Base-by-base conservation (phyloP, 1,140 invertebrate genomes). In the Aradophagus sp. region DNA sequence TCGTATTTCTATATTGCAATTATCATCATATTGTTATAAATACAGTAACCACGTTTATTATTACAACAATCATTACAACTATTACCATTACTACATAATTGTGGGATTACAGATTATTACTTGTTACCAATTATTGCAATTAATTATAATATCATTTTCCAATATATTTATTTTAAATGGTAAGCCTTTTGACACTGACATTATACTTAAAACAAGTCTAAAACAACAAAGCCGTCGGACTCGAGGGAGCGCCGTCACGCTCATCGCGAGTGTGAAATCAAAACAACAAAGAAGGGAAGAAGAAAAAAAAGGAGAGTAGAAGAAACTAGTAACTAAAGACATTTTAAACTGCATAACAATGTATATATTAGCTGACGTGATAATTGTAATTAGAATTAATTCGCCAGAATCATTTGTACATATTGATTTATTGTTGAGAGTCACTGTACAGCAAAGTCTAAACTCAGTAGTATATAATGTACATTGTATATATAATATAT, bases 381-480 rank as follows among this genome's bases (percentile, higher is more conserved):
- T 29, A 52, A 59, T 67, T 67, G 53, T 67, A 67, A 67, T 52
- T 59, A 58, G 41, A 52, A 6, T 31, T 45, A 42, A 45, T 56
- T 56, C 17, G 36, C 7, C 20, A 27, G 13, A 58, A 39, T 16
- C 45, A 58, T 14, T 42, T 67, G 47, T 59, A 67, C 12, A 67
- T 58, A 58, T 29, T 53, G 36, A 38, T 58, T 53, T 35, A 17
- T 11, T 10, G 2, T 45, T 7, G 19, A 11, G 11, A n/a, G 4
- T 53, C n/a, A 14, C 47, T 53, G 41, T 61, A 61, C 45, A 50
- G 58, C 53, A 10, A 34, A 26, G 27, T 41, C n/a, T 31, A 59
- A 59, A n/a, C 31, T 62, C n/a, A 42, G 27, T 66, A 56, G 50
- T 66, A 66, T 56, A 66, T 66, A 50, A 56, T 66, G 44, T 66